Evolutionary conservation across 1,140 invertebrate species (phyloP), one percentile per base, ranked within the genome.

Genomic region (Oryctes rhinoceros): DNA sequence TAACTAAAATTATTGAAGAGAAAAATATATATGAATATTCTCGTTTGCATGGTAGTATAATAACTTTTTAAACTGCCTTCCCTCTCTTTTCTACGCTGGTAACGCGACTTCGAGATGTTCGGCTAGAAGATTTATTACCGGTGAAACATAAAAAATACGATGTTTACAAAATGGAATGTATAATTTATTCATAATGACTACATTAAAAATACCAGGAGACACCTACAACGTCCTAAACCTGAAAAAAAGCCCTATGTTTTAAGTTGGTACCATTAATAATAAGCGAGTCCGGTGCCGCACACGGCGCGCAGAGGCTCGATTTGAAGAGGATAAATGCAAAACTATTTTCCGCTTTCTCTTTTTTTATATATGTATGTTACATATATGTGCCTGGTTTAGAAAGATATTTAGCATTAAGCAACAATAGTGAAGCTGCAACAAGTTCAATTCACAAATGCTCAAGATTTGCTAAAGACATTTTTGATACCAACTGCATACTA

Each of bases 161-260:
- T 49, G 75, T 76, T 76, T 76, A 76, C 75, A 76, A 49, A 76
- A 49, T 47, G 75, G 75, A 76, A 76, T 76, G 75, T 76, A 76
- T 76, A 76, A 76, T 76, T 76, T 76, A 76, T 76, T 76, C 47
- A 49, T 76, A 76, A 76, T 49, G 75, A 76, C 75, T 76, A 76
- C 75, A 76, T 76, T 48, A 76, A 76, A 76, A 76, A 76, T 76
- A 76, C 75, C 75, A 76, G 65, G 65, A 76, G 75, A 76, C 75
- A 76, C 75, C 75, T 76, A 76, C 75, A 49, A 76, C 37, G 47
- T 76, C 75, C 65, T 37, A 76, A 76, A 76, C 47, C 37, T 20
- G 75, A 47, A 48, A 49, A 15, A 76, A 7, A 76, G n/a, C 10
- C 75, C 18, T 76, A 76, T 76, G 75, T 76, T 76, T 76, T 76